Evolutionary conservation across 2,888 invertebrate species (phyloP).

Genomic region (Lasioglossum morio): DNA sequence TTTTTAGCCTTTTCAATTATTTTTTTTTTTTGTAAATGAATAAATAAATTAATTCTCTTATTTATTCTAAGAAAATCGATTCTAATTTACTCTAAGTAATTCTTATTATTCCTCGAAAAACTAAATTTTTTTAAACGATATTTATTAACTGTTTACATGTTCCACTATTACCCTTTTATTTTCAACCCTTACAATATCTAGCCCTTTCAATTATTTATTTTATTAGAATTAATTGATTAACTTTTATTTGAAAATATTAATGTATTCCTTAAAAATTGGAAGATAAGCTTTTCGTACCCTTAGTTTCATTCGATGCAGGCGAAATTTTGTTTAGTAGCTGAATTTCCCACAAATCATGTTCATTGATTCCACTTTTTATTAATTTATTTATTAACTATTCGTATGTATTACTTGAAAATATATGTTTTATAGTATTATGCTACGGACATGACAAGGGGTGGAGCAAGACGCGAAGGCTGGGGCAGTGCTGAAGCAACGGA

Average conservation of each 20-base stretch:
- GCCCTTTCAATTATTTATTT: neutral
- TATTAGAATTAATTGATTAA: neutral
- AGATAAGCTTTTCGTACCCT: neutral
- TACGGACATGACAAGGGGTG: conserved; percentile 87
- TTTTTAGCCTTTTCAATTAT: neutral
- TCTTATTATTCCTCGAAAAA: neutral
- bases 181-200: neutral
- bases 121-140: no score
- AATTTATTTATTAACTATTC: neutral
- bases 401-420: neutral
- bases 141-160: neutral
- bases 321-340: neutral
- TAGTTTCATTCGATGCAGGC: neutral
- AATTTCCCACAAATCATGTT: neutral
- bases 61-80: no score
- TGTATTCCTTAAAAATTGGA: neutral
- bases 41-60: neutral
- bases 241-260: neutral
- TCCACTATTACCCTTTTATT: neutral
- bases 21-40: neutral
- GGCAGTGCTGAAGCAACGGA: conserved; percentile 99
- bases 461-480: conserved; percentile 95
- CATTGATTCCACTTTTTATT: neutral
- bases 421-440: conserved; percentile 84
- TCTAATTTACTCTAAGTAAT: no score